phyloP scores from a whole-genome alignment of 2,797 vertebrate genomes.

The Sandelia bainsii region DNA sequence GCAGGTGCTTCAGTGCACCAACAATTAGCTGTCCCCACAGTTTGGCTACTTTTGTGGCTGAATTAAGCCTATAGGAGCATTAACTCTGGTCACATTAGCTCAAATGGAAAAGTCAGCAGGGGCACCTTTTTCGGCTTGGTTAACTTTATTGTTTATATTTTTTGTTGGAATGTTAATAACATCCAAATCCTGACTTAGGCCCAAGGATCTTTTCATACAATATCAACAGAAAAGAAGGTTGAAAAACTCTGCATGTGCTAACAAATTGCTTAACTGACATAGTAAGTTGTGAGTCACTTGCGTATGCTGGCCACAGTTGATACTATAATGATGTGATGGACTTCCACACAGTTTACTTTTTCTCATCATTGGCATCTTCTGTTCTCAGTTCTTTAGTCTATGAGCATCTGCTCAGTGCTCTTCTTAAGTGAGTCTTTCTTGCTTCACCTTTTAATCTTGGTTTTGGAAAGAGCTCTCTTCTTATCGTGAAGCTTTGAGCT shows the following conservation, averaged over 20 bases:
- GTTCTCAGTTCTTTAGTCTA: slow-evolving; percentile 58
- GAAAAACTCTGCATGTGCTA: slow-evolving; percentile 71
- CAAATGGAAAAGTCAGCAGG: slow-evolving; percentile 86
- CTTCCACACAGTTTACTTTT: slow-evolving; percentile 49
- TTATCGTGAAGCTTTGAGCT: slow-evolving; percentile 74
- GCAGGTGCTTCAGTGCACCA: slow-evolving; percentile 82
- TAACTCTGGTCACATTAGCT: slow-evolving; percentile 82
- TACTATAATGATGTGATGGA: slow-evolving; percentile 32
- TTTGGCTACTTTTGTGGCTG: slow-evolving; percentile 84
- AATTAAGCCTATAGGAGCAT: slow-evolving; percentile 83
- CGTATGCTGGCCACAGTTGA: slow-evolving; percentile 18
- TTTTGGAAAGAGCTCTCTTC: slow-evolving; percentile 68
- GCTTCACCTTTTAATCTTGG: slow-evolving; percentile 79
- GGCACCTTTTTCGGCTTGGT: slow-evolving; percentile 82
- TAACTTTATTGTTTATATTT: slow-evolving; percentile 85
- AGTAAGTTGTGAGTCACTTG: slow-evolving; percentile 22
- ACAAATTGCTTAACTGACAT: slow-evolving; percentile 60
- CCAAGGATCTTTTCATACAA: slow-evolving; percentile 74
- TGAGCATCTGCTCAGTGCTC: slow-evolving; percentile 76
- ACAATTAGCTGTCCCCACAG: slow-evolving; percentile 78
- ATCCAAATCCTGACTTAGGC: slow-evolving; percentile 80
- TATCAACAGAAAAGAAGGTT: slow-evolving; percentile 75
- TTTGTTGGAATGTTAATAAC: slow-evolving; percentile 77
- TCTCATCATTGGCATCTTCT: slow-evolving; percentile 59
- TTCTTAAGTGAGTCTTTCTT: slow-evolving; percentile 62